A percentile compares a stretch with the other conserved stretches of the same genome.
Evolutionary conservation across 2,888 invertebrate species (phyloP).

Genomic region (Tholera decimalis): DNA sequence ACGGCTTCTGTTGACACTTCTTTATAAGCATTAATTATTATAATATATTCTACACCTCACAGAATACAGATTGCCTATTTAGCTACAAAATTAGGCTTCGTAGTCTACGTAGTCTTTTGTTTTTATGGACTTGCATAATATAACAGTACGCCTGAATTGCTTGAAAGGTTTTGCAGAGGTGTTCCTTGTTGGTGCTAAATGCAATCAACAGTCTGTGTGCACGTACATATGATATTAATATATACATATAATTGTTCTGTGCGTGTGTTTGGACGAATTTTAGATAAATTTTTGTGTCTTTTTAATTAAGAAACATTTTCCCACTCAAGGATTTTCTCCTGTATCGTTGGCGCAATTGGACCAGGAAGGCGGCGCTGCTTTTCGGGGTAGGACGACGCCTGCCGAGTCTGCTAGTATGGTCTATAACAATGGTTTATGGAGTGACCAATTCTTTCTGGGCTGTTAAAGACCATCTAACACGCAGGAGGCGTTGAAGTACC

Average conservation of each 20-base stretch:
- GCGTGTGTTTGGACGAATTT: no score
- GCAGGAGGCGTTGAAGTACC: background rate
- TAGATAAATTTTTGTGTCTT: no score
- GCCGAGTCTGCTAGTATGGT: no score
- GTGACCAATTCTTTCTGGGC: background rate
- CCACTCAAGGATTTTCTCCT: no score
- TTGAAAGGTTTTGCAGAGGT: background rate
- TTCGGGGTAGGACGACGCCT: no score
- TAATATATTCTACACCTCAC: constrained; percentile 17
- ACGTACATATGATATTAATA: no score
- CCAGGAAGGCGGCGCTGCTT: no score
- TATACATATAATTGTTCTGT: no score
- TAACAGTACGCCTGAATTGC: background rate
- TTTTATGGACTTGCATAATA: background rate
- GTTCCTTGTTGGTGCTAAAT: background rate
- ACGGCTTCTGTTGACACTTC: constrained; percentile 29
- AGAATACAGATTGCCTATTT: constrained; percentile 45
- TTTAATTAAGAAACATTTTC: no score
- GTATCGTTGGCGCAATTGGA: no score
- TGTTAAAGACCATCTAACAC: background rate
- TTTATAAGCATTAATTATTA: constrained; percentile 29
- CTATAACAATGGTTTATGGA: background rate
- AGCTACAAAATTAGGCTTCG: constrained; percentile 19
- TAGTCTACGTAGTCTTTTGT: background rate
- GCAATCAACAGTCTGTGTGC: background rate